Percentiles rank a stretch among this genome's conserved stretches.
These are phyloP conservation scores for Rhynchotus rufescens DNA, from an alignment of 2,797 vertebrate species.

Conservation along the genomic window DNA sequence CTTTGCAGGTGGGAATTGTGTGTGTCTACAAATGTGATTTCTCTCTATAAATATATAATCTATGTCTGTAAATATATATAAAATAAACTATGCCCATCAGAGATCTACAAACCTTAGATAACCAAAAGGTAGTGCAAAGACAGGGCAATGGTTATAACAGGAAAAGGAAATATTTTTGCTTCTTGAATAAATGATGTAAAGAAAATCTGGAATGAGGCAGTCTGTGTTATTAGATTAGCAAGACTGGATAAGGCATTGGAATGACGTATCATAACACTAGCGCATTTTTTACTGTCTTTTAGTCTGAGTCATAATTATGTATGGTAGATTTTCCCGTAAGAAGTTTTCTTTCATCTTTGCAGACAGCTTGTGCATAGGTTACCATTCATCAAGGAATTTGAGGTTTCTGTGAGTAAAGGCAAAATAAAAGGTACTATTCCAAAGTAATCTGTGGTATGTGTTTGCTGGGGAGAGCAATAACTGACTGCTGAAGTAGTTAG, in stretches of 20 bases:
- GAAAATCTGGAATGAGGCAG: not conserved
- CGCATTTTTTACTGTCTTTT: constrained; percentile 5
- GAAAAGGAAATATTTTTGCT: not conserved
- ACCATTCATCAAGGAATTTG: constrained; percentile 17
- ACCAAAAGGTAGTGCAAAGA: not conserved
- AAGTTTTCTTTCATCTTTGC: not conserved
- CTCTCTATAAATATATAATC: not conserved
- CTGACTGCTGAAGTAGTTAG: not conserved
- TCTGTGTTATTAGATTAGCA: not conserved
- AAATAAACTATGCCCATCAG: not conserved
- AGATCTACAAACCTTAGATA: not conserved
- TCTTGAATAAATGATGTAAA: not conserved
- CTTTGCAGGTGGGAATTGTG: not conserved
- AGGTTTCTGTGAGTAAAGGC: constrained; percentile 1
- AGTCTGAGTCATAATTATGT: constrained; percentile 25
- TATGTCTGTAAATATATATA: too few relatives aligned
- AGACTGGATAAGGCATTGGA: not conserved
- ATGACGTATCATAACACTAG: not conserved
- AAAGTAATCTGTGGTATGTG: not conserved
- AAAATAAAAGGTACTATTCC: not conserved
- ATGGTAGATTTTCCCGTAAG: constrained; percentile 41
- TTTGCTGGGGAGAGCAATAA: not conserved
- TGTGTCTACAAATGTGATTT: not conserved
- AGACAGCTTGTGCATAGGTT: not conserved
- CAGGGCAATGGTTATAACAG: not conserved